These are phyloP conservation scores for Yponomeuta sedellus DNA, from an alignment of 2,888 invertebrate species.

Conservation along the genomic window DNA sequence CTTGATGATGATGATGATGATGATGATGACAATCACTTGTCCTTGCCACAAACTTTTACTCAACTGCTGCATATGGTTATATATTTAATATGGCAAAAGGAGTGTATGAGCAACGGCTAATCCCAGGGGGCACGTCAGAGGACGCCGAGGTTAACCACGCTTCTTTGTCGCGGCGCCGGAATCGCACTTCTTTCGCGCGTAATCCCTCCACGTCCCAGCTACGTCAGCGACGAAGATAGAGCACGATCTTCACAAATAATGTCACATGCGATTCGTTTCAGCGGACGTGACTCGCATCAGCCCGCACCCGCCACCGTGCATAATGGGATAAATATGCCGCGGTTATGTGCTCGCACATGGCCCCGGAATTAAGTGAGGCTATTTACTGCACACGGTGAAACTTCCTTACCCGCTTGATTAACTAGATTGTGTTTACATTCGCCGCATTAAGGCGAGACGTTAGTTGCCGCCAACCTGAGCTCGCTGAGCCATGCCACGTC, in stretches of 20 bases:
- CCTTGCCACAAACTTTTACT: too few species aligned
- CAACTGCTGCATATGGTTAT: too few species aligned
- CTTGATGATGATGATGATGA: too few species aligned
- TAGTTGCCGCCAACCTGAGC: slow-evolving; percentile 15
- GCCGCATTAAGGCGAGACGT: slow-evolving; percentile 37
- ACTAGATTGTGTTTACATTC: slow-evolving; percentile 57
- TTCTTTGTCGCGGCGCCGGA: slow-evolving; percentile 71
- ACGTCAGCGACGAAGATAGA: slow-evolving; percentile 76
- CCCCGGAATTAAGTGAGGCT: slow-evolving; percentile 71
- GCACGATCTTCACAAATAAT: slow-evolving; percentile 78
- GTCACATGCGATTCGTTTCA: slow-evolving; percentile 77
- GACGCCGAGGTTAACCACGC: slow-evolving; percentile 14
- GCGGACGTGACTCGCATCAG: slow-evolving; percentile 73
- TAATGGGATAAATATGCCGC: slow-evolving; percentile 76
- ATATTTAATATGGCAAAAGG: too few species aligned
- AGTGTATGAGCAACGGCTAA: background rate
- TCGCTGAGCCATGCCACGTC: slow-evolving; percentile 6
- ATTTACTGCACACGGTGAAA: slow-evolving; percentile 63
- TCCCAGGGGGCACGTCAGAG: slow-evolving; percentile 6
- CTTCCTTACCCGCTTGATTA: slow-evolving; percentile 64
- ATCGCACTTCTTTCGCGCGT: slow-evolving; percentile 75
- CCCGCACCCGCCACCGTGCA: slow-evolving; percentile 65
- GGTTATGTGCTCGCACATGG: slow-evolving; percentile 72
- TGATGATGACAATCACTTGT: too few species aligned
- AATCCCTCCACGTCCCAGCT: slow-evolving; percentile 73